Conservation (phyloP, 1,140 invertebrate species). For the Drosophila miranda region DNA sequence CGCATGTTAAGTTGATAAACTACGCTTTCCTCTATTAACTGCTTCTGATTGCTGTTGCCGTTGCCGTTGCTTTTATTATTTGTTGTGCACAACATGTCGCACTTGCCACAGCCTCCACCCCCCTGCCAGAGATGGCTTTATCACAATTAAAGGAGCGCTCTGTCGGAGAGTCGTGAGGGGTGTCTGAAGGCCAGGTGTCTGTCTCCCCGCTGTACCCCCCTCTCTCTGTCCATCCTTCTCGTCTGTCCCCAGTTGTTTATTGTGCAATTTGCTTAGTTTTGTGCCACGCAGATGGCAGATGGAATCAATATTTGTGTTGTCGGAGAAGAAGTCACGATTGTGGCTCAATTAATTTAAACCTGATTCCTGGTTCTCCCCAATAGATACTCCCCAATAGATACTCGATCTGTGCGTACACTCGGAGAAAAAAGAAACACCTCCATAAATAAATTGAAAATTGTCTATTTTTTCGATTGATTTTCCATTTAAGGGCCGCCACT, state of each 20-base stretch:
- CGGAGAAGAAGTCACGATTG: too few relatives aligned
- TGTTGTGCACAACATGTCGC: conserved; percentile 62
- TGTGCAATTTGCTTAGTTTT: conserved; percentile 55
- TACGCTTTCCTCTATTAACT: conserved; percentile 71
- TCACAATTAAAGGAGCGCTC: conserved; percentile 59
- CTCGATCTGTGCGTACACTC: too few relatives aligned
- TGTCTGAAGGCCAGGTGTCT: conserved; percentile 38
- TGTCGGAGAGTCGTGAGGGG: conserved; percentile 46
- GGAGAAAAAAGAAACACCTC: too few relatives aligned
- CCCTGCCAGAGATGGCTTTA: conserved; percentile 45
- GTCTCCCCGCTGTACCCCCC: neutral
- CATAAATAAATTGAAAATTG: too few relatives aligned
- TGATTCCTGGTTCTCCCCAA: too few relatives aligned
- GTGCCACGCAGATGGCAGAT: conserved; percentile 28
- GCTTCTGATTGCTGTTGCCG: conserved; percentile 54
- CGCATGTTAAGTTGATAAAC: conserved; percentile 75
- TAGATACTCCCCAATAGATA: too few relatives aligned
- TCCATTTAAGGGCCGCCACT: too few relatives aligned
- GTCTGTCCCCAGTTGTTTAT: conserved; percentile 33
- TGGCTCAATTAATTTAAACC: too few relatives aligned
- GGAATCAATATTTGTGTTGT: conserved; percentile 41
- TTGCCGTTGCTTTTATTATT: conserved; percentile 41
- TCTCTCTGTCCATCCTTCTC: neutral
- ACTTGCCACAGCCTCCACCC: conserved; percentile 38
- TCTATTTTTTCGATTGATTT: too few relatives aligned